Percentiles rank a stretch among this genome's conserved stretches.
phyloP scores from a whole-genome alignment of 2,888 invertebrate genomes.

The Agrotis segetum region DNA sequence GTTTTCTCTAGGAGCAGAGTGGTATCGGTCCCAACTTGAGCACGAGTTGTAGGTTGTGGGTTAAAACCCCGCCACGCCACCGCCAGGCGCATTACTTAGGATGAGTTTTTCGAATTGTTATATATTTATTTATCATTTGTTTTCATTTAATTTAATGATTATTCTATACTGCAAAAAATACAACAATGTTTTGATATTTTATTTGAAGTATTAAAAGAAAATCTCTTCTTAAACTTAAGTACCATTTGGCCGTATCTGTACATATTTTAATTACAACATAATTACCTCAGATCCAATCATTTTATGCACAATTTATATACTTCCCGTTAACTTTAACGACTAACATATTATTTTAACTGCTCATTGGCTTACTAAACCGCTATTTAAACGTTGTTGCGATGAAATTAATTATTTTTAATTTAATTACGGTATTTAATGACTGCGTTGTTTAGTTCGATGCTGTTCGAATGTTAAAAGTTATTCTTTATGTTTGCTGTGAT shows the following conservation, averaged over 20 bases:
- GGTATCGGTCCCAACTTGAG: too few relatives aligned
- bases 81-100: too few relatives aligned
- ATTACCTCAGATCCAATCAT: constrained; percentile 54
- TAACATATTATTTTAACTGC: constrained; percentile 34
- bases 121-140: too few relatives aligned
- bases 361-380: constrained; percentile 33
- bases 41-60: too few relatives aligned
- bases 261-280: constrained; percentile 54
- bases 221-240: too few relatives aligned
- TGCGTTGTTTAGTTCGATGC: constrained; percentile 14
- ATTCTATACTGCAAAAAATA: too few relatives aligned
- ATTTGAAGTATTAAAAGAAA: too few relatives aligned
- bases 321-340: constrained; percentile 54
- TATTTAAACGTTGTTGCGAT: constrained; percentile 32
- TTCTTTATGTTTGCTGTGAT: constrained; percentile 26
- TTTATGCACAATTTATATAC: constrained; percentile 33
- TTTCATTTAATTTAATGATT: too few relatives aligned
- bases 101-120: too few relatives aligned
- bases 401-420: constrained; percentile 37
- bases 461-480: constrained; percentile 17
- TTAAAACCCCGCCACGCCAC: too few relatives aligned
- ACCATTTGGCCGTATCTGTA: constrained; percentile 1
- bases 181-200: too few relatives aligned
- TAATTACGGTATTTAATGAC: constrained; percentile 30
- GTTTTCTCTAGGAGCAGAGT: too few relatives aligned